Evolutionary conservation across 2,797 vertebrate genomes (phyloP), one percentile per base, ranked within the genome.

Genomic region (Mallotus villosus): DNA sequence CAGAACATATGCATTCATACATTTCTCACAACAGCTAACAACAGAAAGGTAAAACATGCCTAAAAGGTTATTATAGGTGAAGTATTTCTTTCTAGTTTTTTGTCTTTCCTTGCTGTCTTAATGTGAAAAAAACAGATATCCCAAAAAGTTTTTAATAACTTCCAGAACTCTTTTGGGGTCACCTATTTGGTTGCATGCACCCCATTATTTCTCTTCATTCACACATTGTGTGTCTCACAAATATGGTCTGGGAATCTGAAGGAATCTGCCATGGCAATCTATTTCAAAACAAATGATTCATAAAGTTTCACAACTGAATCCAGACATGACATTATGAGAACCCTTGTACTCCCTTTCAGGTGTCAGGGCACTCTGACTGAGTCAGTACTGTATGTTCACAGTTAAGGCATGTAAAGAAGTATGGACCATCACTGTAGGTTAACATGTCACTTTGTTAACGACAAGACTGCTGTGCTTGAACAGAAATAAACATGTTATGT

Each of bases 121-220:
- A 32, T 75, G 80, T 22, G n/a, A 67, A 51, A 78, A 76, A 81
- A 87, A 75, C 75, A 80, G 63, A 85, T 73, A 76, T 58, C 78
- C 21, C 4, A 5, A 79, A 80, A 66, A 73, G 78, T 81, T 81
- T 73, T 74, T 78, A 81, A 75, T 70, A 85, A 80, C 78, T 79
- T 84, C 70, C 74, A 78, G 75, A 74, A 76, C 63, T 60, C 70
- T 77, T 85, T 70, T 76, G 77, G 83, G 74, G 78, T 84, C 81
- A 79, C 63, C 73, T 66, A 82, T 62, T 2, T 60, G n/a, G 61
- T 63, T 14, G 4, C n/a, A 32, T 34, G 12, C 61, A 11, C 37
- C 37, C 37, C 37, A 53, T n/a, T n/a, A 53, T n/a, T 4, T 17
- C 4, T 34, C 32, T 5, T 5, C 32, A 34, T 34, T 34, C 6